Evolutionary conservation across 2,113 vertebrate species (phyloP), one percentile per base, ranked within the genome.

Genomic region (Bubo blakistoni): DNA sequence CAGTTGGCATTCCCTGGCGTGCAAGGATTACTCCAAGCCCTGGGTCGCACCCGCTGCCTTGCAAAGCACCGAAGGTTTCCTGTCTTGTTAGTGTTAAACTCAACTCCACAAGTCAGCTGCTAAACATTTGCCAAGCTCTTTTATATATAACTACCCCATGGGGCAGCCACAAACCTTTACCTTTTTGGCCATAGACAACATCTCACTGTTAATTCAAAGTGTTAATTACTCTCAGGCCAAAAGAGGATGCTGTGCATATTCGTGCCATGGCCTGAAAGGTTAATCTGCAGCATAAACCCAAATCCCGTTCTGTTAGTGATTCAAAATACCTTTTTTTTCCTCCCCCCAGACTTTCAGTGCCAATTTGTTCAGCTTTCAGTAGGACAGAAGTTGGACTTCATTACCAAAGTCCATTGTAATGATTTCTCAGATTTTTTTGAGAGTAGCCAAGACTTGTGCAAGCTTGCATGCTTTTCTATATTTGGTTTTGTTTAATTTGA

Each of bases 401-500:
- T 96, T 81, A 85, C 93, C 92, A 47, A 92, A 95, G 74, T 95
- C 96, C 93, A 78, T 73, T 96, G 79, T 97, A 84, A 95, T 88
- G 86, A 96, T 95, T 86, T 97, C 59, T 94, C 71, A 72, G 94
- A 92, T 97, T 88, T 97, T 90, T 93, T 55, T 96, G 70, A 6
- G 62, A 62, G 61, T 92, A 92, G 88, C 85, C 94, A 92, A 88
- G 93, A 81, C 93, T 97, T 96, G 58, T 94, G 87, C 94, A 95
- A 96, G 95, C 94, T 94, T 93, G 95, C 89, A 69, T 97, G 97
- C 94, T 96, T 97, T 97, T 97, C 96, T 97, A 96, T 97, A 94
- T 97, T 98, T 98, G 91, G 83, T 88, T 98, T 96, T 98, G 97
- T 98, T 97, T 97, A 89, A 96, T 97, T 97, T 94, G 95, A 85